phyloP scores from a whole-genome alignment of 2,797 vertebrate genomes.

The Pampus argenteus region DNA sequence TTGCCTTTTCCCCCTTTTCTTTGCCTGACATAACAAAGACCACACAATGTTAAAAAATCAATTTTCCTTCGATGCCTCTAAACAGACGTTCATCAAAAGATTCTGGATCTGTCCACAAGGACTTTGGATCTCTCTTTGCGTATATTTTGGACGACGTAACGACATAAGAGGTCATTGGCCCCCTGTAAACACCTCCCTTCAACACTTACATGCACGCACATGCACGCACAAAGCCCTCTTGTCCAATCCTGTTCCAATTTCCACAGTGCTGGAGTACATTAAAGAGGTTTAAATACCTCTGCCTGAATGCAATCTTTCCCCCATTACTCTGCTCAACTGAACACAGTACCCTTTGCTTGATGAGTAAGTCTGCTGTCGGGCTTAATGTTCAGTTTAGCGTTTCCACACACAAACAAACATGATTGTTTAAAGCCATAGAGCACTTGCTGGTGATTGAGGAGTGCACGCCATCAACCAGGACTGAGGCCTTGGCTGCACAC shows the following conservation, averaged over 20 bases:
- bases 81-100: conserved; percentile 26
- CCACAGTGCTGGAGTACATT: conserved; percentile 42
- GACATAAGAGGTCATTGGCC: conserved; percentile 2
- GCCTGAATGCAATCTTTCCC: conserved; percentile 44
- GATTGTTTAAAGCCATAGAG: conserved; percentile 62
- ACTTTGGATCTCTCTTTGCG: conserved; percentile 37
- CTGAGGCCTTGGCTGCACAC: conserved; percentile 24
- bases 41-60: conserved; percentile 12
- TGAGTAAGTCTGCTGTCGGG: conserved; percentile 51
- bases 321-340: conserved; percentile 58
- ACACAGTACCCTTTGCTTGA: conserved; percentile 51
- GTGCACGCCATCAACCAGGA: conserved; percentile 26
- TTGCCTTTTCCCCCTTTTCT: conserved; percentile 9
- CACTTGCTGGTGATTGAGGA: conserved; percentile 52
- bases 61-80: conserved; percentile 12
- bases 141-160: conserved; percentile 18
- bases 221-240: conserved; percentile 7
- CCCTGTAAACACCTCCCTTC: conserved; percentile 24
- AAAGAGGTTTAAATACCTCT: conserved; percentile 65
- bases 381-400: conserved; percentile 67
- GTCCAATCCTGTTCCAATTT: conserved; percentile 26
- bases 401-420: conserved; percentile 72
- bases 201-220: conserved; percentile 13
- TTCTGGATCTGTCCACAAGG: conserved; percentile 7
- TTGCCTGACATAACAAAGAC: conserved; percentile 32